Evolutionary conservation across 2,113 vertebrate species (phyloP), one percentile per base, ranked within the genome.

Genomic region (Ornithorhynchus anatinus): DNA sequence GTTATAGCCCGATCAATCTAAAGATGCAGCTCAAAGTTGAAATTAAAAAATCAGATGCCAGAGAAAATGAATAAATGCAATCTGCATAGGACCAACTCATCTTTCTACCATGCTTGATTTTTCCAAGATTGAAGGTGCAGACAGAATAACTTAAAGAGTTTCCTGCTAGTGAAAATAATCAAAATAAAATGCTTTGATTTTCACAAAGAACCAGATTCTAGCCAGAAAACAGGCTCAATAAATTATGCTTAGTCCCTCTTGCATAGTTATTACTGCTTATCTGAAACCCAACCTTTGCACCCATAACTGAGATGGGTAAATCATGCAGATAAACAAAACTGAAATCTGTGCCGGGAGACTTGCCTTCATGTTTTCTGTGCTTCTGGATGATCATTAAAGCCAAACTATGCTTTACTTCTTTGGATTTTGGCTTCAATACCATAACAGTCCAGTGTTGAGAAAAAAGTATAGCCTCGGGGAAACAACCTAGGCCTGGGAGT

Each of bases 191-290:
- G 32, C 0, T 53, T 66, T 9, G 17, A 3, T 43, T 23, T 39
- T 67, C 69, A 73, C 69, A 71, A 80, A 44, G 17, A 59, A 23
- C 6, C 58, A 39, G 22, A 79, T 40, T 19, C 50, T 50, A 64
- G 25, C 58, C 79, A 75, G 56, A 56, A 48, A 57, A 38, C 13
- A 79, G 79, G 61, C 57, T 64, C 38, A 45, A 45, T 38, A 15
- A 38, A 33, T 61, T 40, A 6, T 50, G 13, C 44, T 67, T 45
- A 7, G 15, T 23, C n/a, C 44, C 36, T 70, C 47, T 50, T 64
- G 25, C 61, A 12, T 38, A 40, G 36, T 80, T 69, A 77, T 72
- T 58, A 56, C 33, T 31, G 27, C 22, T 74, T 23, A 27, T 75
- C 31, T 27, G 62, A 56, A 73, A 84, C 61, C 12, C 42, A 32